These are phyloP conservation scores for Atlantisia rogersi DNA, from an alignment of 2,113 vertebrate species.

Conservation along the genomic window DNA sequence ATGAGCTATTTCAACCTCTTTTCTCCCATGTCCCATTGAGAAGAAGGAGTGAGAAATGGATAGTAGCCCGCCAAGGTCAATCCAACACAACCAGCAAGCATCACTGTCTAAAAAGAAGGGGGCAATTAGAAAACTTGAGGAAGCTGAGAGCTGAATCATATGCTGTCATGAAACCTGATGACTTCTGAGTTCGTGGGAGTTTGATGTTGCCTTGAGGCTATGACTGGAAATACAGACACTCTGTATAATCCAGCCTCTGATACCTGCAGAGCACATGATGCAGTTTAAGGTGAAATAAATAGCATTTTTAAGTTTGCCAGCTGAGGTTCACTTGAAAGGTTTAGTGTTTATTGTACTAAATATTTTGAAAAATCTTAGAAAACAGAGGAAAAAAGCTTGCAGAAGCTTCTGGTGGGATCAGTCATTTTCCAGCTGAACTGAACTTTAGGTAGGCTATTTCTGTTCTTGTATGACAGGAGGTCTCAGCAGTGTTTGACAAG, in stretches of 20 bases:
- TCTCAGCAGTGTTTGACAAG: neutral
- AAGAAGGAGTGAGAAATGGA: neutral
- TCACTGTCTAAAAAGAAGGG: neutral
- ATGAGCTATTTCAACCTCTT: neutral
- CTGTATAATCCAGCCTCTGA: neutral
- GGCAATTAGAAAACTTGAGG: neutral
- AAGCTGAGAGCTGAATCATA: neutral
- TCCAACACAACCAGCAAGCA: neutral
- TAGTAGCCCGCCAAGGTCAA: neutral
- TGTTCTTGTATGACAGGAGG: neutral
- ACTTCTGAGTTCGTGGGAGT: neutral
- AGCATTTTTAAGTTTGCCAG: neutral
- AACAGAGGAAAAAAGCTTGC: neutral
- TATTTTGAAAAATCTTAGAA: neutral
- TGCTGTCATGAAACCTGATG: neutral
- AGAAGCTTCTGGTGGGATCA: neutral
- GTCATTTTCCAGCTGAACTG: neutral
- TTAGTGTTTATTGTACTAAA: neutral
- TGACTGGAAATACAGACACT: neutral
- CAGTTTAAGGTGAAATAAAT: neutral
- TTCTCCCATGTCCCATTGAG: neutral
- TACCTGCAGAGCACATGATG: neutral
- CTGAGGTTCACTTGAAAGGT: neutral
- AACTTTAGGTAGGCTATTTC: neutral
- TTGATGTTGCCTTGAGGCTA: neutral